Conservation (phyloP, 2,888 invertebrate species). For the Drosophila tanythrix region DNA sequence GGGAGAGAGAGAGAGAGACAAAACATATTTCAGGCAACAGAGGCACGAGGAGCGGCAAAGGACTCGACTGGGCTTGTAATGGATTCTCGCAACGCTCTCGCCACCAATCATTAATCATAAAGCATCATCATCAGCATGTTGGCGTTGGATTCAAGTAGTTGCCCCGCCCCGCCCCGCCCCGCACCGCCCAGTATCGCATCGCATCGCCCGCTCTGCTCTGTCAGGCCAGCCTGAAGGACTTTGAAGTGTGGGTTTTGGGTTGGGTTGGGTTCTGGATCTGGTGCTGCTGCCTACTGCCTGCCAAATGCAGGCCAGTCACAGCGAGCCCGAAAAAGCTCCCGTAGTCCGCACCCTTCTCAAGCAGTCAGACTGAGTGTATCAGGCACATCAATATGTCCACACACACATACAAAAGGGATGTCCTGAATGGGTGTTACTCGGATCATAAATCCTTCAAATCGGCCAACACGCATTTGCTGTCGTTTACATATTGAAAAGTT, state of each 20-base stretch:
- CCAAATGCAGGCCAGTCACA: constrained; percentile 49
- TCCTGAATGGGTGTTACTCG: constrained; percentile 41
- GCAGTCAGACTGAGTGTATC: constrained; percentile 47
- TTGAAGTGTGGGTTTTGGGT: constrained; percentile 20
- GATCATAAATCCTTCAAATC: constrained; percentile 68
- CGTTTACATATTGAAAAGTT: constrained; percentile 52
- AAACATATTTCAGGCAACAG: constrained; percentile 31
- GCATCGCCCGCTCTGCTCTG: not conserved
- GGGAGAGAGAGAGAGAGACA: constrained; percentile 12
- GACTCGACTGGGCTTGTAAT: constrained; percentile 20
- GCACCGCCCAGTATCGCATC: not conserved
- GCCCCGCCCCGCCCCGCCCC: not conserved
- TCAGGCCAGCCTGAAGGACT: constrained; percentile 30
- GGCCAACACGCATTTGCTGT: constrained; percentile 40
- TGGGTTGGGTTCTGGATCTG: constrained; percentile 9
- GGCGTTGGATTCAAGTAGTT: constrained; percentile 44
- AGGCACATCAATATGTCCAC: constrained; percentile 69
- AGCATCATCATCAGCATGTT: constrained; percentile 74
- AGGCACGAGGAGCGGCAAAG: not conserved
- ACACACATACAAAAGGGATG: constrained; percentile 27
- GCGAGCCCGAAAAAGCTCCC: constrained; percentile 21
- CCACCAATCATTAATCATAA: constrained; percentile 77
- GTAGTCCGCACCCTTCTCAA: constrained; percentile 31
- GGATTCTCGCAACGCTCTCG: constrained; percentile 31
- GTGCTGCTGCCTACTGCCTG: constrained; percentile 27